Evolutionary conservation across 1,140 invertebrate genomes (phyloP).

Genomic region (Halesus radiatus): DNA sequence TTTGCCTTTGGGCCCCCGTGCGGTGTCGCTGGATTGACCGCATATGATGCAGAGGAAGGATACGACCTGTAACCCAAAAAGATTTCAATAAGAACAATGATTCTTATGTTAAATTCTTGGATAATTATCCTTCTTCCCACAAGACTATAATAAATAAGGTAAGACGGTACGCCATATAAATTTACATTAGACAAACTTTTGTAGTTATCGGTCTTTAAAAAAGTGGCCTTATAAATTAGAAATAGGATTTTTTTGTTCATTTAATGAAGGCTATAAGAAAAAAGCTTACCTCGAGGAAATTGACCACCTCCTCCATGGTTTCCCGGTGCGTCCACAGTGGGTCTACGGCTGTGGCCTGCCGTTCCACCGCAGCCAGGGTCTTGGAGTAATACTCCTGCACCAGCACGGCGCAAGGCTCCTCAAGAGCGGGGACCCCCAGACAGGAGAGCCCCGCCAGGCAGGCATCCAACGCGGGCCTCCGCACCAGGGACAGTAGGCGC

Average conservation of each 20-base stretch:
- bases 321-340: constrained; percentile 57
- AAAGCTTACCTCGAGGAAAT: constrained; percentile 63
- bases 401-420: constrained; percentile 12
- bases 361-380: constrained; percentile 19
- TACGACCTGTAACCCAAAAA: constrained; percentile 38
- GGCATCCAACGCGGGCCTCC: constrained; percentile 27
- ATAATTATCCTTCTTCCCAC: too few species aligned
- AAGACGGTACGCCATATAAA: too few species aligned
- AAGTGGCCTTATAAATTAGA: too few species aligned
- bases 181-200: too few species aligned
- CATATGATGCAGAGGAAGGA: constrained; percentile 1
- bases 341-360: constrained; percentile 48
- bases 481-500: constrained; percentile 33
- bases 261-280: too few species aligned
- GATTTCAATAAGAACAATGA: too few species aligned
- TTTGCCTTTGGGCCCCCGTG: constrained; percentile 14
- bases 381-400: constrained; percentile 38
- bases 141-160: too few species aligned
- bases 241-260: too few species aligned
- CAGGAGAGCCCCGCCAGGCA: constrained; percentile 4
- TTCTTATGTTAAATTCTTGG: too few species aligned
- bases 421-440: background rate
- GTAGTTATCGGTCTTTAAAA: too few species aligned
- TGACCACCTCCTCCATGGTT: constrained; percentile 59
- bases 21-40: constrained; percentile 20